phyloP scores from a whole-genome alignment of 2,888 invertebrate genomes.

The Drosophila lutescens region DNA sequence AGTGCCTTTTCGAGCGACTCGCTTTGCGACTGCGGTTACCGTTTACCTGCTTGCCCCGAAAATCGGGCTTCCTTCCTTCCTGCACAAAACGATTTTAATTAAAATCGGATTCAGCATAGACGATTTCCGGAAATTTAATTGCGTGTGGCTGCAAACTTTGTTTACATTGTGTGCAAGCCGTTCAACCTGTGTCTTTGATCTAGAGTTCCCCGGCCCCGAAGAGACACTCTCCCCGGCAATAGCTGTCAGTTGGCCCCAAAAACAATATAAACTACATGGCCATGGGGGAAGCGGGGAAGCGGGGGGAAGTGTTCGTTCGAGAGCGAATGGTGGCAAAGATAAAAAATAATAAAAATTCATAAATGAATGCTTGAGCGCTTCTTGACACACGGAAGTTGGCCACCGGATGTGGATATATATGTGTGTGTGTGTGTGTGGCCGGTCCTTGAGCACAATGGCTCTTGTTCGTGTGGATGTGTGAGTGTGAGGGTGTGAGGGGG shows the following conservation, averaged over 20 bases:
- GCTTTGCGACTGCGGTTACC: conserved; percentile 36
- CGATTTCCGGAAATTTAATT: conserved; percentile 77
- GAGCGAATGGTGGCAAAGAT: conserved; percentile 40
- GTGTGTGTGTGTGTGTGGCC: conserved; percentile 12
- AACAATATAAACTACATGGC: conserved; percentile 45
- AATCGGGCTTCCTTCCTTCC: conserved; percentile 62
- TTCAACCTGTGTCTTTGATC: conserved; percentile 60
- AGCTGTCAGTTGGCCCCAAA: conserved; percentile 53
- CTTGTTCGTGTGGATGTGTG: conserved; percentile 3
- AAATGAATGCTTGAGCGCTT: conserved; percentile 73
- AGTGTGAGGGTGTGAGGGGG: not conserved
- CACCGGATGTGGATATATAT: conserved; percentile 58
- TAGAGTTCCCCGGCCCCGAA: conserved; percentile 21
- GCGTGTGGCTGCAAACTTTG: conserved; percentile 69
- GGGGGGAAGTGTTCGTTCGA: not conserved
- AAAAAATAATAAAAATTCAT: conserved; percentile 75
- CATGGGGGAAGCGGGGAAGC: conserved; percentile 4
- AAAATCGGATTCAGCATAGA: conserved; percentile 78
- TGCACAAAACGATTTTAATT: conserved; percentile 73
- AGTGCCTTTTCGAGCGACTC: not conserved
- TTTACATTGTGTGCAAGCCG: conserved; percentile 53
- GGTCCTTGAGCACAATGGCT: conserved; percentile 32
- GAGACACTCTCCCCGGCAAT: conserved; percentile 44
- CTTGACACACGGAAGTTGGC: conserved; percentile 71
- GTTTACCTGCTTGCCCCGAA: conserved; percentile 48